These are phyloP conservation scores for Threskiornis aethiopicus DNA, from an alignment of 2,797 vertebrate genomes.

Conservation along the genomic window DNA sequence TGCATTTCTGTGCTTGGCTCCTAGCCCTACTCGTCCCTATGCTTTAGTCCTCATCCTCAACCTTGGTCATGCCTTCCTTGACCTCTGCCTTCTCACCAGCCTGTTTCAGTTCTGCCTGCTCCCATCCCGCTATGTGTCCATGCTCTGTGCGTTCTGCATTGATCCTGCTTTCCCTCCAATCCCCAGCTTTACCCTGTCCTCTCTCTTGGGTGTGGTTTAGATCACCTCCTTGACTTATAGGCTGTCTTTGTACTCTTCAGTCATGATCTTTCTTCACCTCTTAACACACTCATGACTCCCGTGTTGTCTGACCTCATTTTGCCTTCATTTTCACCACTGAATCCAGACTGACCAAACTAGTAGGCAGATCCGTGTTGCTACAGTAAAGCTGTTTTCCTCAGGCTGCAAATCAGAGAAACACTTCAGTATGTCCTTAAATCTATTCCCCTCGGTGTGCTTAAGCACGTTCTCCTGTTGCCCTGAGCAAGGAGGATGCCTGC, in stretches of 20 bases:
- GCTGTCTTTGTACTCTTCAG: background rate
- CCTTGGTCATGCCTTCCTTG: background rate
- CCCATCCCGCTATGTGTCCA: background rate
- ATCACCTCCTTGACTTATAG: background rate
- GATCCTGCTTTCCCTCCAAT: background rate
- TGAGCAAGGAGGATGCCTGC: background rate
- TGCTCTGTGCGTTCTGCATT: background rate
- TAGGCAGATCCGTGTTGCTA: background rate
- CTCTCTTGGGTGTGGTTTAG: background rate
- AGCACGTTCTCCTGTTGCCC: background rate
- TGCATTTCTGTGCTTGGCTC: background rate
- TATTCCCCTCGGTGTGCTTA: background rate
- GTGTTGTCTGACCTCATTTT: background rate
- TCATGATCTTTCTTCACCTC: background rate
- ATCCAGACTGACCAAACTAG: background rate
- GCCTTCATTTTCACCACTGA: background rate
- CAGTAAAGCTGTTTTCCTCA: background rate
- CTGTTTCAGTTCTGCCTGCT: background rate
- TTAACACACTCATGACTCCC: background rate
- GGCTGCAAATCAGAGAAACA: background rate
- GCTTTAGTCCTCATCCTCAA: background rate
- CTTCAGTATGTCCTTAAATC: background rate
- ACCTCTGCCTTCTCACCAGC: background rate
- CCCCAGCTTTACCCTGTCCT: background rate
- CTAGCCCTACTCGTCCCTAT: background rate